Percentiles rank a stretch among this genome's conserved stretches.
Evolutionary conservation across 2,113 vertebrate genomes (phyloP).

Genomic region (Scalopus aquaticus): DNA sequence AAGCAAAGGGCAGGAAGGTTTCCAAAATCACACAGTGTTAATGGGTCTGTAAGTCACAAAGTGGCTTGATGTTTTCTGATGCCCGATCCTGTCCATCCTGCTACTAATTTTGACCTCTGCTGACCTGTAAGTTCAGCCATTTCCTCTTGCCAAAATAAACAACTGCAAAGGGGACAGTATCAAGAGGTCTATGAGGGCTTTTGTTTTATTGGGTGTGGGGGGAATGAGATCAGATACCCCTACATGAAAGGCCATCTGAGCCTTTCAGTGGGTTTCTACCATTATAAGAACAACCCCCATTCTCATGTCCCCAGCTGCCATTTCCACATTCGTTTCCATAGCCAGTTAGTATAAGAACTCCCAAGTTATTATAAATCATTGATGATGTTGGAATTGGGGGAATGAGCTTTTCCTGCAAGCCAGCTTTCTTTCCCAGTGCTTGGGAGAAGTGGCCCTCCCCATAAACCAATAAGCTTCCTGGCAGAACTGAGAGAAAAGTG

Average conservation of each 20-base stretch:
- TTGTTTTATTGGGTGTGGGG: not conserved
- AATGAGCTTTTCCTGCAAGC: not conserved
- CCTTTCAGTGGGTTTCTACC: too few species aligned
- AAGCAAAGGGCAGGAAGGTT: not conserved
- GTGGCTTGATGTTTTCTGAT: fast-evolving
- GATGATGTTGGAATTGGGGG: not conserved
- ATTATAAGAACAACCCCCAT: not conserved
- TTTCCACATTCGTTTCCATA: not conserved
- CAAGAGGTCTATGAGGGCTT: not conserved
- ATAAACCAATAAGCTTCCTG: not conserved
- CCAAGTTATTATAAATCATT: not conserved
- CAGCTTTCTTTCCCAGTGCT: not conserved
- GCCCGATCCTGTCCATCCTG: fast-evolving
- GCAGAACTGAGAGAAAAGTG: too few species aligned
- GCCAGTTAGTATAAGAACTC: not conserved
- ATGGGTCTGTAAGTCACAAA: not conserved
- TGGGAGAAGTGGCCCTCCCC: not conserved
- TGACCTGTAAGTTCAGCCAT: not conserved
- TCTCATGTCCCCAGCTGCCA: not conserved
- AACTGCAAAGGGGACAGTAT: not conserved
- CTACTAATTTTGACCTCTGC: not conserved
- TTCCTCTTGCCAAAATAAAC: not conserved
- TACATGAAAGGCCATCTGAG: not conserved
- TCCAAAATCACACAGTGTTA: not conserved
- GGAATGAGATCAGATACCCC: not conserved